phyloP scores from a whole-genome alignment of 2,797 vertebrate species.

The Lepilemur ruficaudatus region DNA sequence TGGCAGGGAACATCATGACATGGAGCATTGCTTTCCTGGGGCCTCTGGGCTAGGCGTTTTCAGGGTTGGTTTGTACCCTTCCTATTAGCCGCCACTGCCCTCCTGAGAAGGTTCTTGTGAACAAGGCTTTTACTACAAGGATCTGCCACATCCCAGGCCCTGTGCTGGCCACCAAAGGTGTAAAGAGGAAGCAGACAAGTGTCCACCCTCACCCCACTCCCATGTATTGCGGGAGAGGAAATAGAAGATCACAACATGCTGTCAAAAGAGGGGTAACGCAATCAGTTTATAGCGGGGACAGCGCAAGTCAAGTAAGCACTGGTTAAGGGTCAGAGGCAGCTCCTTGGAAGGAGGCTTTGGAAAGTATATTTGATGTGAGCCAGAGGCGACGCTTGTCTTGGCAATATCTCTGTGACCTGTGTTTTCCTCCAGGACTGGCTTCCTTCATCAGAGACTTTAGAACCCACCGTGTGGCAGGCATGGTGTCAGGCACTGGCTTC shows the following conservation, averaged over 20 bases:
- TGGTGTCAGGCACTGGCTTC: not conserved
- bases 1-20: not conserved
- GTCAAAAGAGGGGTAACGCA: not conserved
- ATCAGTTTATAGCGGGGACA: not conserved
- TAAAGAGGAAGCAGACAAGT: not conserved
- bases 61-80: not conserved
- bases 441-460: not conserved
- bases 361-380: not conserved
- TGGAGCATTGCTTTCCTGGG: not conserved
- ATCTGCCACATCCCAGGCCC: not conserved
- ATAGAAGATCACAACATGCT: not conserved
- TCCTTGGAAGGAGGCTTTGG: not conserved
- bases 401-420: not conserved
- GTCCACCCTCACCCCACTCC: not conserved
- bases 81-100: fast-evolving
- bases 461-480: too few species aligned
- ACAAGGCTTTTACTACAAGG: not conserved
- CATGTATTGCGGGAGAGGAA: not conserved
- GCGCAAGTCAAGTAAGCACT: not conserved
- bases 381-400: not conserved
- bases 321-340: not conserved
- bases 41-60: not conserved
- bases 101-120: not conserved
- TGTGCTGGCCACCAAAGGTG: not conserved
- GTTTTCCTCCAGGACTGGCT: not conserved